A percentile compares a stretch with the other conserved stretches of the same genome.
Conservation (phyloP, 2,888 invertebrate species). For the Lasius platythorax region DNA sequence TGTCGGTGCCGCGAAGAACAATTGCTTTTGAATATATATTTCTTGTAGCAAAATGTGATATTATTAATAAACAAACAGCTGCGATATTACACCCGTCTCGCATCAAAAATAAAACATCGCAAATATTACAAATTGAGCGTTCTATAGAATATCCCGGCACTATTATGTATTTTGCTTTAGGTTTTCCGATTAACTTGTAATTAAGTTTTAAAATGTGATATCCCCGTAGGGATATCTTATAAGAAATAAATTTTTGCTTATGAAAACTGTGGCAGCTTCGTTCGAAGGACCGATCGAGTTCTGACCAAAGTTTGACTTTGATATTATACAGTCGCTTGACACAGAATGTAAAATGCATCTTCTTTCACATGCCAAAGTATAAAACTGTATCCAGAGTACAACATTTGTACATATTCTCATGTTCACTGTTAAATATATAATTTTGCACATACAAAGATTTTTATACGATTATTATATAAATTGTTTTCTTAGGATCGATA, state of each 20-base stretch:
- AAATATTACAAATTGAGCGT: slow-evolving; percentile 31
- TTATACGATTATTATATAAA: slow-evolving; percentile 2
- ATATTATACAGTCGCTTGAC: slow-evolving; percentile 65
- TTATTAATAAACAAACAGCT: slow-evolving; percentile 61
- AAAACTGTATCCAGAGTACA: slow-evolving; percentile 71
- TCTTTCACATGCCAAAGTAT: slow-evolving; percentile 74
- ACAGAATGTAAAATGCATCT: slow-evolving; percentile 67
- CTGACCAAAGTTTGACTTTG: slow-evolving; percentile 36
- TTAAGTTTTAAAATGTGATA: not conserved
- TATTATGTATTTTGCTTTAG: slow-evolving; percentile 34
- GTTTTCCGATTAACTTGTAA: not conserved
- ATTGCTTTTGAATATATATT: slow-evolving; percentile 59
- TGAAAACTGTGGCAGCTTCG: slow-evolving; percentile 55
- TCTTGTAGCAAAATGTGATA: slow-evolving; percentile 71
- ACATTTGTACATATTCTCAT: slow-evolving; percentile 56
- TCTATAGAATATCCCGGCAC: slow-evolving; percentile 27
- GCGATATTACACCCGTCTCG: slow-evolving; percentile 32
- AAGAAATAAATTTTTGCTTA: slow-evolving; percentile 58
- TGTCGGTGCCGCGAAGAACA: slow-evolving; percentile 16
- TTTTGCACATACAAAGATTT: slow-evolving; percentile 10
- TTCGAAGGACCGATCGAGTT: slow-evolving; percentile 57
- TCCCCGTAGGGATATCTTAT: slow-evolving; percentile 15
- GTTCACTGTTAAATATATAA: slow-evolving; percentile 30
- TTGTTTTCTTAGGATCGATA: not conserved
- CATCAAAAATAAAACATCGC: slow-evolving; percentile 14